phyloP scores from a whole-genome alignment of 2,888 invertebrate species.

The Xestia xanthographa region DNA sequence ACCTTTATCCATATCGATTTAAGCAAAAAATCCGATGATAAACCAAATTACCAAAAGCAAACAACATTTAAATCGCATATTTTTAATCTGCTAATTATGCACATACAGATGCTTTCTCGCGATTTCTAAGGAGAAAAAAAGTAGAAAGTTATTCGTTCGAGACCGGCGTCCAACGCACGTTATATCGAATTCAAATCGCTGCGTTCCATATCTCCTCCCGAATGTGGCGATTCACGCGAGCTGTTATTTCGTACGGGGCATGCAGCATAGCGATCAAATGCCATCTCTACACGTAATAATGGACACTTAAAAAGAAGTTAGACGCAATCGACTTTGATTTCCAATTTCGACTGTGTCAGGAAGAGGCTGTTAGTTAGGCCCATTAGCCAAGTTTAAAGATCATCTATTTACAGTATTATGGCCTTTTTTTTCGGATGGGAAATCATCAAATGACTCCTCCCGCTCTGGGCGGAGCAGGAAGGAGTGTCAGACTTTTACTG shows the following conservation, averaged over 20 bases:
- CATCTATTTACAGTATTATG: neutral
- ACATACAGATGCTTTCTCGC: constrained; percentile 63
- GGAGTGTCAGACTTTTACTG: no score
- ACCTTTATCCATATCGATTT: neutral
- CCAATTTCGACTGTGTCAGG: constrained; percentile 70
- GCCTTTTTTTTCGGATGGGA: no score
- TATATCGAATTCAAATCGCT: constrained; percentile 77
- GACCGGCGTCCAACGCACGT: constrained; percentile 70
- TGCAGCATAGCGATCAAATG: constrained; percentile 59
- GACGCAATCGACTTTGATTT: constrained; percentile 64
- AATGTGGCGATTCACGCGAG: constrained; percentile 78
- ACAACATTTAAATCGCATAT: constrained; percentile 26
- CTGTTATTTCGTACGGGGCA: constrained; percentile 66
- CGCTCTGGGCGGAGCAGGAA: no score
- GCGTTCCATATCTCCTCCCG: constrained; percentile 69
- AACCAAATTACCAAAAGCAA: neutral
- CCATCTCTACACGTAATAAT: constrained; percentile 73
- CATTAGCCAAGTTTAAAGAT: neutral
- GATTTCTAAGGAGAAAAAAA: constrained; percentile 71
- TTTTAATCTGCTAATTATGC: constrained; percentile 62
- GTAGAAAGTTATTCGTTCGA: constrained; percentile 81
- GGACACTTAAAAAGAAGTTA: constrained; percentile 68
- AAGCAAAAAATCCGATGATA: neutral
- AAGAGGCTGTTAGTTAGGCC: constrained; percentile 11
- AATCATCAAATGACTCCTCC: no score